Evolutionary conservation across 2,797 vertebrate species (phyloP).

Genomic region (Alectoris magna): DNA sequence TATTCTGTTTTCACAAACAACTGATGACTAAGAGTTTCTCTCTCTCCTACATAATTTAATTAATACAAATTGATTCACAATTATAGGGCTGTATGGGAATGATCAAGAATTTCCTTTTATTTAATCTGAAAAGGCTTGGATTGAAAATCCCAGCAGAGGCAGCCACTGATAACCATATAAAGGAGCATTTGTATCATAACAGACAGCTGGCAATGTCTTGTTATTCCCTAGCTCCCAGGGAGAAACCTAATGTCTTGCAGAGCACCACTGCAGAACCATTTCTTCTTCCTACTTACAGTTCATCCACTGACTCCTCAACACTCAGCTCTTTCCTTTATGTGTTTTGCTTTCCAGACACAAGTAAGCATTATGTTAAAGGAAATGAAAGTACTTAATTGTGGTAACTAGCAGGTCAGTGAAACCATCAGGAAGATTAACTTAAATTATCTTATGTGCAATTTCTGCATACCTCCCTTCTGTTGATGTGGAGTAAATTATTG

Average conservation of each 20-base stretch:
- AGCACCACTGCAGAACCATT: constrained; percentile 34
- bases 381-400: constrained; percentile 69
- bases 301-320: constrained; percentile 31
- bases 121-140: constrained; percentile 57
- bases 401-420: constrained; percentile 57
- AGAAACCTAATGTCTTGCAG: constrained; percentile 67
- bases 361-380: constrained; percentile 56
- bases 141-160: constrained; percentile 49
- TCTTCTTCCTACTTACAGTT: constrained; percentile 14
- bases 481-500: constrained; percentile 68
- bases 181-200: constrained; percentile 42
- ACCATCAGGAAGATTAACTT: constrained; percentile 64
- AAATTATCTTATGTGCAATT: constrained; percentile 47
- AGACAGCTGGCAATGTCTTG: constrained; percentile 55
- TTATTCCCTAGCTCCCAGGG: constrained; percentile 52
- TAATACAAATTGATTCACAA: constrained; percentile 68
- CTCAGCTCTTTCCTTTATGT: constrained; percentile 26
- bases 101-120: constrained; percentile 63
- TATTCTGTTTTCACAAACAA: constrained; percentile 56
- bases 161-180: constrained; percentile 37
- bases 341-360: constrained; percentile 58
- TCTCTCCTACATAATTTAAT: constrained; percentile 58
- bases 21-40: constrained; percentile 75
- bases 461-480: constrained; percentile 53
- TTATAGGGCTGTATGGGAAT: constrained; percentile 49